Percentiles rank a stretch among this genome's conserved stretches.
These are phyloP conservation scores for Enteromius fasciolatus DNA, from an alignment of 2,797 vertebrate genomes.

Conservation along the genomic window DNA sequence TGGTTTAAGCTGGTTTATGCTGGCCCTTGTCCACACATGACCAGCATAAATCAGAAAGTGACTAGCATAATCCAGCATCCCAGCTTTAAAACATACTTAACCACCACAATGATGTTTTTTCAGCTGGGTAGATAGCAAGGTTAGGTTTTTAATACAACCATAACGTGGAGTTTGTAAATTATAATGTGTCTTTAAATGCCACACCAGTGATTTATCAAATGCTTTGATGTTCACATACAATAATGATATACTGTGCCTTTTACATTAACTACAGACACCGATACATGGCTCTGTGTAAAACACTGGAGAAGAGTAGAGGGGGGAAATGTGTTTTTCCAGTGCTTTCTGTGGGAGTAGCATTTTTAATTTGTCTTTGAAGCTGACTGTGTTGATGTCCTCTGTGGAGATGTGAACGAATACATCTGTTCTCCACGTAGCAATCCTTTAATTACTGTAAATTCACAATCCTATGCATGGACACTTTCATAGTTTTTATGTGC, in stretches of 20 bases:
- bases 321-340: background rate
- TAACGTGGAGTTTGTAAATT: slow-evolving; percentile 18
- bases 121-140: background rate
- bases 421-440: slow-evolving; percentile 16
- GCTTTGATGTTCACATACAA: background rate
- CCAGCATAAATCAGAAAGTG: no score
- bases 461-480: slow-evolving; percentile 1
- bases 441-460: slow-evolving; percentile 34
- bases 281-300: background rate
- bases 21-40: no score
- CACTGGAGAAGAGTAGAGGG: background rate
- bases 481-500: slow-evolving; percentile 21
- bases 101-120: no score
- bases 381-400: slow-evolving; percentile 21
- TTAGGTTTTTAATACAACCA: background rate
- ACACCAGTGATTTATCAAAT: background rate
- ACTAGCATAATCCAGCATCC: no score
- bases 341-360: slow-evolving; percentile 21
- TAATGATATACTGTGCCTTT: slow-evolving; percentile 19
- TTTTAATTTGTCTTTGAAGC: slow-evolving; percentile 42
- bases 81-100: no score
- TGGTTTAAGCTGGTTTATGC: no score
- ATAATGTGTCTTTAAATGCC: background rate
- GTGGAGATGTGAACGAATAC: slow-evolving; percentile 42
- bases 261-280: slow-evolving; percentile 8